Conservation (phyloP, 2,888 invertebrate genomes). For the Nomada fucata region DNA sequence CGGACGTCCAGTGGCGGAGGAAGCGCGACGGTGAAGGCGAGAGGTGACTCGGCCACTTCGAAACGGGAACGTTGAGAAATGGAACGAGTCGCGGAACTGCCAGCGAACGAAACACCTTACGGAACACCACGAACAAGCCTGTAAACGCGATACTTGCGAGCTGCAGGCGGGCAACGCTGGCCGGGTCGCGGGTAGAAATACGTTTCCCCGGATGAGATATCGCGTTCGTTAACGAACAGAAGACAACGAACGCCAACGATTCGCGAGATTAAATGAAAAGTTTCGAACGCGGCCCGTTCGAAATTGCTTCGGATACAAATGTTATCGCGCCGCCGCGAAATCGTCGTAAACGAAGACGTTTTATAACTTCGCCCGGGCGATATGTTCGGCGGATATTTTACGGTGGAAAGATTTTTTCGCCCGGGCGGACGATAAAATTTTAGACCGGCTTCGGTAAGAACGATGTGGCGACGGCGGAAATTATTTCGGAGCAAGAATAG, state of each 20-base stretch:
- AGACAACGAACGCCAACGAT: conserved; percentile 58
- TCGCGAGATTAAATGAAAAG: conserved; percentile 41
- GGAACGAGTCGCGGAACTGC: conserved; percentile 56
- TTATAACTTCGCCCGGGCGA: neutral
- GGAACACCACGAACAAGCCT: conserved; percentile 56
- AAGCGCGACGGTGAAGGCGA: conserved; percentile 7
- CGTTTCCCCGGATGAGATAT: conserved; percentile 37
- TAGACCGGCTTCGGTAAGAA: neutral
- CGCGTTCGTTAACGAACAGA: conserved; percentile 42
- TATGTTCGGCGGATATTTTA: neutral
- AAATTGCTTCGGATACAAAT: conserved; percentile 14
- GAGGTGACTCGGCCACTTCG: conserved; percentile 52
- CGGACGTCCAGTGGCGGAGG: conserved; percentile 24
- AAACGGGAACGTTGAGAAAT: conserved; percentile 53
- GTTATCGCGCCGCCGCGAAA: neutral
- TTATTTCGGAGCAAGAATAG: neutral
- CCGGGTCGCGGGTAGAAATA: conserved; percentile 21
- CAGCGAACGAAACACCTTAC: conserved; percentile 45
- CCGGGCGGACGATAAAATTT: neutral
- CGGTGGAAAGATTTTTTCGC: neutral
- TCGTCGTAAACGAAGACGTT: conserved; percentile 8
- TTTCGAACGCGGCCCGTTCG: conserved; percentile 3
- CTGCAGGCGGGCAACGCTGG: conserved; percentile 47
- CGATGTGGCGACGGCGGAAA: neutral
- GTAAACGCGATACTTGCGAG: conserved; percentile 54